These are phyloP conservation scores for Plagodis pulveraria DNA, from an alignment of 2,888 invertebrate species.

Conservation along the genomic window DNA sequence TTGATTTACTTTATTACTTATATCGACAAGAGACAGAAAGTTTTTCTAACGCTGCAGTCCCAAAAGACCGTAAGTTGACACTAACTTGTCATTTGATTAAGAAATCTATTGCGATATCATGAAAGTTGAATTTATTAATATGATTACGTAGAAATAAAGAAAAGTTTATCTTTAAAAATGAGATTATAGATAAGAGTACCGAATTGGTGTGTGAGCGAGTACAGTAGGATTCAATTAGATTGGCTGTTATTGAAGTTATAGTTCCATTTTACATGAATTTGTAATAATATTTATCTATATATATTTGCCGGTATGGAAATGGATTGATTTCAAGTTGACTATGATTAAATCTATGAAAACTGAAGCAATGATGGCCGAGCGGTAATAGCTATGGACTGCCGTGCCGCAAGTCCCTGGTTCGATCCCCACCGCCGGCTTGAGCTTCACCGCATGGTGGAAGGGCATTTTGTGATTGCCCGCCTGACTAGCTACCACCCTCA, in stretches of 20 bases:
- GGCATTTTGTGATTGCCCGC: too few relatives aligned
- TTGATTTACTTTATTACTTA: conserved; percentile 75
- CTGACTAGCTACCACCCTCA: too few relatives aligned
- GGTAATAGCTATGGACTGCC: too few relatives aligned
- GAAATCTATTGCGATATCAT: conserved; percentile 44
- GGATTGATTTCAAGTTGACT: too few relatives aligned
- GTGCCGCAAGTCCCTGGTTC: too few relatives aligned
- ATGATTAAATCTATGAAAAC: too few relatives aligned
- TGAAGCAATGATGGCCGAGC: too few relatives aligned
- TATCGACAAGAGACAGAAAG: conserved; percentile 65
- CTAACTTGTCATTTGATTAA: conserved; percentile 42
- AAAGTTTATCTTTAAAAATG: conserved; percentile 71
- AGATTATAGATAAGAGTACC: conserved; percentile 69
- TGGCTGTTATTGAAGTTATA: conserved; percentile 15
- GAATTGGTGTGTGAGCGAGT: conserved; percentile 40
- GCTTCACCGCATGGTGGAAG: too few relatives aligned
- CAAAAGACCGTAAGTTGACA: conserved; percentile 47
- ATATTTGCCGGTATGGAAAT: too few relatives aligned
- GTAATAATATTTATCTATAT: too few relatives aligned
- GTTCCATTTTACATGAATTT: background rate
- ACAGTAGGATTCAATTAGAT: conserved; percentile 36
- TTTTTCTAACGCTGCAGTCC: conserved; percentile 47
- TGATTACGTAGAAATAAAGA: conserved; percentile 49
- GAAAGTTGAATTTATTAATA: conserved; percentile 46
- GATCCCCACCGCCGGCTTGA: too few relatives aligned